phyloP scores from a whole-genome alignment of 2,797 vertebrate species.

The Apogon talboti region DNA sequence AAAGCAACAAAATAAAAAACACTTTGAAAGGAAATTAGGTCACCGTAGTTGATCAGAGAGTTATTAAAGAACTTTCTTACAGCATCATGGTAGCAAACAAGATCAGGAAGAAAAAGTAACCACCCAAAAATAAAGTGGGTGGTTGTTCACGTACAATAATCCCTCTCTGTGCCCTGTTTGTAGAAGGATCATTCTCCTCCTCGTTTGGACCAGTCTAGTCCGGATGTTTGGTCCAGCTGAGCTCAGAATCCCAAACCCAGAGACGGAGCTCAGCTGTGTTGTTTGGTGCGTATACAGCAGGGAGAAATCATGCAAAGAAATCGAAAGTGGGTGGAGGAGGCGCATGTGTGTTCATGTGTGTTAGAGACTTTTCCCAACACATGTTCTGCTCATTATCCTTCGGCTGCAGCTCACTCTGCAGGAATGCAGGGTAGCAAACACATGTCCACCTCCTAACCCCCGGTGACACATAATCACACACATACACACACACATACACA shows the following conservation, averaged over 20 bases:
- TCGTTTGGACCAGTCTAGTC: constrained; percentile 15
- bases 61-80: constrained; percentile 33
- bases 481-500: constrained; percentile 19
- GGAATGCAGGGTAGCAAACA: constrained; percentile 68
- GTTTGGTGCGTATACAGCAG: background rate
- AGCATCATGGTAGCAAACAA: constrained; percentile 17
- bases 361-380: constrained; percentile 51
- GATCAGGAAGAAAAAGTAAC: constrained; percentile 8
- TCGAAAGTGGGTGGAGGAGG: constrained; percentile 13
- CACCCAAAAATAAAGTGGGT: constrained; percentile 20
- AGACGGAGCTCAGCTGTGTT: constrained; percentile 20
- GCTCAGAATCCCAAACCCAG: constrained; percentile 11
- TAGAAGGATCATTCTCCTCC: constrained; percentile 10
- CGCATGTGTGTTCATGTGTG: constrained; percentile 38
- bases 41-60: constrained; percentile 26
- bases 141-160: constrained; percentile 2
- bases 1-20: constrained; percentile 7
- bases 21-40: constrained; percentile 35
- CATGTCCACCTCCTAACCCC: constrained; percentile 58
- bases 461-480: constrained; percentile 37
- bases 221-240: constrained; percentile 49
- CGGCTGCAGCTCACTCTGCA: constrained; percentile 62
- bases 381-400: constrained; percentile 62
- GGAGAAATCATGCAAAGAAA: constrained; percentile 13
- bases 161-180: constrained; percentile 13